Percentiles rank a stretch among this genome's conserved stretches.
Conservation (phyloP, 2,113 vertebrate genomes). For the pig (Sus scrofa) region DNA sequence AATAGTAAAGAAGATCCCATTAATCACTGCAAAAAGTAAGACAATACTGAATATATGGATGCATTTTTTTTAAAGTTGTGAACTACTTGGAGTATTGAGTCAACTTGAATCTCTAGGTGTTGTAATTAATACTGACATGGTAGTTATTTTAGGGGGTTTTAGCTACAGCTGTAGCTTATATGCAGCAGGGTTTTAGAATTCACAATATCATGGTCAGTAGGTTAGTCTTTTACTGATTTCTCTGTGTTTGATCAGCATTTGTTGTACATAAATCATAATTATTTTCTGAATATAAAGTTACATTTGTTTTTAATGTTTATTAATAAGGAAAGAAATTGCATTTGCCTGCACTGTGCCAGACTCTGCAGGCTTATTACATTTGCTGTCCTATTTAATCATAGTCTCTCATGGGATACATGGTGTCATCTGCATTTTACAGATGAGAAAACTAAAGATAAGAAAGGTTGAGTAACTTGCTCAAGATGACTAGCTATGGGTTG, state of each 20-base stretch:
- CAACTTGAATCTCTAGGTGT: neutral
- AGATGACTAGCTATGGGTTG: neutral
- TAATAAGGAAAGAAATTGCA: neutral
- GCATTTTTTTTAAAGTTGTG: neutral
- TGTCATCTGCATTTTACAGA: neutral
- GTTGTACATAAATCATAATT: neutral
- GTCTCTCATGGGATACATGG: neutral
- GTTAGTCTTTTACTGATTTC: neutral
- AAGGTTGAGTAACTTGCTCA: neutral
- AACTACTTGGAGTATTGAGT: constrained; percentile 4
- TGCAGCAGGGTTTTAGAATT: neutral
- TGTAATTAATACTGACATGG: neutral
- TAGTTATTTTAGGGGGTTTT: neutral
- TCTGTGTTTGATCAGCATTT: neutral
- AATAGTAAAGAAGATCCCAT: constrained; percentile 96
- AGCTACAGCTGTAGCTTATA: neutral
- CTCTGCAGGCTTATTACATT: neutral
- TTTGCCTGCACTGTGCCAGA: neutral
- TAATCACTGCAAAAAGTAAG: constrained; percentile 97
- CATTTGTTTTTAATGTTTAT: neutral
- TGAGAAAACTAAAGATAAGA: neutral
- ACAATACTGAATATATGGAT: neutral
- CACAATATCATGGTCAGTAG: neutral
- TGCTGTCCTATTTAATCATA: neutral
- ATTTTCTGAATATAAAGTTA: neutral